Evolutionary conservation across 37 sponge, comb jelly and placozoan genomes (phyloP), one percentile per base, ranked within the genome.

Genomic region (Petrosia ficiformis): DNA sequence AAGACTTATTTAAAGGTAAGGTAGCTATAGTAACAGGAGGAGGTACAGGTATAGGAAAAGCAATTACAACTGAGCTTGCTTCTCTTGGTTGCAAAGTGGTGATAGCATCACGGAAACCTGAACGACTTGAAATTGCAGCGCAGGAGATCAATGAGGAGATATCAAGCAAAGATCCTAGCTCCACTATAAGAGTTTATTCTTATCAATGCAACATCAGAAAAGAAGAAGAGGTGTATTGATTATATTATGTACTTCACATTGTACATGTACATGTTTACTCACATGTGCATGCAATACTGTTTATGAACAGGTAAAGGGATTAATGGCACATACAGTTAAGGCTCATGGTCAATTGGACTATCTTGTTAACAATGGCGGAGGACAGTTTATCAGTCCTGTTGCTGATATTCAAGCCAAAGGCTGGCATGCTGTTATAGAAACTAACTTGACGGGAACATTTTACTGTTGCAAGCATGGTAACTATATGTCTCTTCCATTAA

Each of bases 1-100:
- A 78, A 33, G 77, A 83, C 37, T 67, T 95, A 30, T 93, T 97
- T 44, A 29, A 77, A 21, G 94, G 90, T 4, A 88, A 86, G 54
- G 92, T 91, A n/a, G 94, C 98, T 25, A 74, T 97, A n/a, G 98
- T 97, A 11, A 97, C 98, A 3, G 98, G 98, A 0, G 98, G 98
- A 37, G 98, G 92, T 0, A 94, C 98, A 33, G 98, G 98, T 0
- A 94, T 97, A 32, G 98, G 98, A 26, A 78, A 77, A 35, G 86
- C 91, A 39, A 97, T 97, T 14, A 82, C 94, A 1, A 80, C 73
- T 67, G 92, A 94, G 69, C 90, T 97, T 0, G 86, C 85, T 8
- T 38, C 59, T 24, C 81, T 94, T 4, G 98, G 94, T 0, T 94
- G 98, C 70, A 88, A 42, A 37, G 98, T 97, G 1, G 98, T 94